Evolutionary conservation across 1,140 invertebrate genomes (phyloP), one percentile per base, ranked within the genome.

Genomic region (Batillaria attramentaria): DNA sequence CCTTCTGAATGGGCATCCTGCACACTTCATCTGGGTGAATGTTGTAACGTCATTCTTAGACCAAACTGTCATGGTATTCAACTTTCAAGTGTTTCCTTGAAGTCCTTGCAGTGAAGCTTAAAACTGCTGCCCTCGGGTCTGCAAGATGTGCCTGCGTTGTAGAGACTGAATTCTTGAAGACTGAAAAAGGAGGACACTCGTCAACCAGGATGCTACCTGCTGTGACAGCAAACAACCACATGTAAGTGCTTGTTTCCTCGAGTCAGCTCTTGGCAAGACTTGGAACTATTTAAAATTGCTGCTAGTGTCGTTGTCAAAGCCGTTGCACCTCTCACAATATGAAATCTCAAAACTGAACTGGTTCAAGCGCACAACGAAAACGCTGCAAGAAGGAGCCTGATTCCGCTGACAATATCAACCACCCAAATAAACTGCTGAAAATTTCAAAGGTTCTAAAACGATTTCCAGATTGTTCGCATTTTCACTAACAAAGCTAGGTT

Each of bases 1-100:
- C 79, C 46, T 82, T 78, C 62, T 79, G 78, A 37, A 94, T 95
- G 33, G 93, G 93, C 42, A 91, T 87, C 39, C 86, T 75, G 73
- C 2, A 75, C 31, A 5, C 20, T 35, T 62, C 73, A 75, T 57
- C 37, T 65, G 54, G 54, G 6, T 2, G 42, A 75, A n/a, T 2
- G n/a, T 10, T 31, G 20, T 68, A 31, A n/a, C 41, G 18, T 41
- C 6, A 28, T n/a, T 46, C 41, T 46, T 46, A 42, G 50, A 18
- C 50, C 31, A 24, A 33, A 46, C 68, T 43, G 39, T 18, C 13
- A 33, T n/a, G n/a, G 39, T 6, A 33, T 37, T 10, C 62, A 66
- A 18, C 6, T 28, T 6, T 28, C 6, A 8, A 62, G 31, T 35
- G 31, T 66, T 66, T 35, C 33, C 6, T 6, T n/a, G 6, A 28